Percentiles rank a stretch among this genome's conserved stretches.
Conservation (phyloP, 2,888 invertebrate species). For the Germaria angustata region DNA sequence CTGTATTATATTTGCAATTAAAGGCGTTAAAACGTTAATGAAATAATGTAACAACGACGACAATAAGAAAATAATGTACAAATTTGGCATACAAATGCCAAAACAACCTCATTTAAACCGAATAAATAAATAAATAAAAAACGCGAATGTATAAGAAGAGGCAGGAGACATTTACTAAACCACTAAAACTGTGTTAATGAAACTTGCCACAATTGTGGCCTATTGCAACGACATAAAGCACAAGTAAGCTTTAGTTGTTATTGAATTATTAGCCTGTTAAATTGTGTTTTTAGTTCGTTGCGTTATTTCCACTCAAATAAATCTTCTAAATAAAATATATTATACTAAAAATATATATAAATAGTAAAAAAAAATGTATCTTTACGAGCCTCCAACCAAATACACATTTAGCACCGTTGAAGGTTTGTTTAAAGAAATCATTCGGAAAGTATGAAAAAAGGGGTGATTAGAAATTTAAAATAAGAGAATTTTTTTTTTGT, state of each 20-base stretch:
- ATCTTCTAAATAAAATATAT: conserved; percentile 1
- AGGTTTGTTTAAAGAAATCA: conserved; percentile 69
- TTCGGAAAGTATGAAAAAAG: background rate
- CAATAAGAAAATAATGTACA: conserved; percentile 33
- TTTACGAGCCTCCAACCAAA: conserved; percentile 67
- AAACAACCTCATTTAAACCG: conserved; percentile 29
- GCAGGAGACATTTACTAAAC: conserved; percentile 43
- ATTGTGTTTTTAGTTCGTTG: conserved; percentile 41
- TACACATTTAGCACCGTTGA: conserved; percentile 74
- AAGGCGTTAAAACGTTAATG: conserved; percentile 30
- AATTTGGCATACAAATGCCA: conserved; percentile 60
- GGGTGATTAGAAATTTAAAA: background rate
- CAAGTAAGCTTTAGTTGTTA: conserved; percentile 61
- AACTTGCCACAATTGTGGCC: conserved; percentile 57
- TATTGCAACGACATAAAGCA: conserved; percentile 48
- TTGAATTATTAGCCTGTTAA: conserved; percentile 59
- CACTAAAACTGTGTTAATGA: conserved; percentile 18
- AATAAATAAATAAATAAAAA: conserved; percentile 1
- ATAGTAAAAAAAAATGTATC: conserved; percentile 63
- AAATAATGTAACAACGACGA: background rate
- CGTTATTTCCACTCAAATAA: background rate
- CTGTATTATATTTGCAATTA: background rate
- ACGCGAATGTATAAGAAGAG: background rate
- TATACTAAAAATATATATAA: background rate
- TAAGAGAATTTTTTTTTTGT: background rate